A percentile compares a stretch with the other conserved stretches of the same genome.
Evolutionary conservation across 2,113 vertebrate species (phyloP).

Genomic region (Motacilla tschutschensis): DNA sequence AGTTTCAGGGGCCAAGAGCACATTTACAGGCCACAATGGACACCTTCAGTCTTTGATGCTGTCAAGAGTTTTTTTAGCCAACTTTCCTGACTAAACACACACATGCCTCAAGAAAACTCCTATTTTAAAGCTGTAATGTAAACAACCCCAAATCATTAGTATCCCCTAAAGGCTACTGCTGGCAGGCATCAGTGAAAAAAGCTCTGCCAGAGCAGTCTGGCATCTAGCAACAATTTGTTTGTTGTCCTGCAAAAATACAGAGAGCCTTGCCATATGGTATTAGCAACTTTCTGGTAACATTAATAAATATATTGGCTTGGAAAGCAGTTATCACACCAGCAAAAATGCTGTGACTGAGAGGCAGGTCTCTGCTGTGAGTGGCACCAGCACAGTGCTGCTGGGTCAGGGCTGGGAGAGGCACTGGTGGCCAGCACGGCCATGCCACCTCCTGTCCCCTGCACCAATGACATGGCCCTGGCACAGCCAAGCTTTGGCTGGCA

Average conservation of each 20-base stretch:
- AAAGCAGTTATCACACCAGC: constrained; percentile 44
- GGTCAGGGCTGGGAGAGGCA: neutral
- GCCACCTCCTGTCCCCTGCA: neutral
- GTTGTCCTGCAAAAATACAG: constrained; percentile 61
- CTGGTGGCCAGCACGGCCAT: neutral
- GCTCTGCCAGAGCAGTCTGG: constrained; percentile 63
- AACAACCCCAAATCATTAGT: constrained; percentile 51
- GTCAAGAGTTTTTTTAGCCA: neutral
- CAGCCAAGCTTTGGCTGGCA: neutral
- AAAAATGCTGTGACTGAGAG: neutral
- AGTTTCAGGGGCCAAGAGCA: neutral
- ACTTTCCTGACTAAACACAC: constrained; percentile 30
- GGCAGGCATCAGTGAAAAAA: constrained; percentile 52
- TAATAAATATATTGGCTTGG: constrained; percentile 60
- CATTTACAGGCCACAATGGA: neutral
- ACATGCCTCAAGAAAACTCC: constrained; percentile 31
- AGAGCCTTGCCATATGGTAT: constrained; percentile 62
- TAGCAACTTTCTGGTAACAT: constrained; percentile 64
- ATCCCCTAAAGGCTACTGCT: constrained; percentile 61
- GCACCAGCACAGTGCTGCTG: neutral
- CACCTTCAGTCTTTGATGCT: neutral
- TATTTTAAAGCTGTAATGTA: constrained; percentile 51
- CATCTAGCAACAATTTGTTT: constrained; percentile 66
- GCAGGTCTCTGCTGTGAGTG: neutral
- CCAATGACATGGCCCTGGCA: neutral